Conservation (phyloP, 2,797 vertebrate genomes). For the Lagocephalus sceleratus region DNA sequence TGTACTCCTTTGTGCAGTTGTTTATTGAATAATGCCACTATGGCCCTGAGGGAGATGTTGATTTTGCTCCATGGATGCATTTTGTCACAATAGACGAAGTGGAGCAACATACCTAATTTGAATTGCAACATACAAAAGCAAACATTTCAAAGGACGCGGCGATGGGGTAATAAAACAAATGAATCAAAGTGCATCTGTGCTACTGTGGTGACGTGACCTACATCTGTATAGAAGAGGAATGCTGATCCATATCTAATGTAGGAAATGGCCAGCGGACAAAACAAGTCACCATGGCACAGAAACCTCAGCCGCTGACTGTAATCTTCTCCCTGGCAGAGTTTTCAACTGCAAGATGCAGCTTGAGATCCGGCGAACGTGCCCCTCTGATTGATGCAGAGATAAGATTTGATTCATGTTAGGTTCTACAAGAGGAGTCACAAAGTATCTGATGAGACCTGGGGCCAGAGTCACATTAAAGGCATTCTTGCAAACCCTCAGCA, state of each 20-base stretch:
- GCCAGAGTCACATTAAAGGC: constrained; percentile 68
- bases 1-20: neutral
- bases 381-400: constrained; percentile 53
- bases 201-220: constrained; percentile 62
- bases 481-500: constrained; percentile 63
- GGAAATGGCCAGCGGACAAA: constrained; percentile 56
- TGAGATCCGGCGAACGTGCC: constrained; percentile 29
- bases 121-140: constrained; percentile 34
- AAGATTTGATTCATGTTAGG: constrained; percentile 57
- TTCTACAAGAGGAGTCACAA: constrained; percentile 49
- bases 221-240: constrained; percentile 60
- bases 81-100: constrained; percentile 32
- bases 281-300: constrained; percentile 53
- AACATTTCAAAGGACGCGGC: constrained; percentile 31
- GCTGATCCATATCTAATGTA: constrained; percentile 66
- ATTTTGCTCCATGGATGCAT: constrained; percentile 22
- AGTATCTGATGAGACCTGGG: constrained; percentile 57
- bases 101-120: constrained; percentile 21
- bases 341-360: constrained; percentile 28
- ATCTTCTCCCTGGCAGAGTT: constrained; percentile 46
- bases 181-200: constrained; percentile 39
- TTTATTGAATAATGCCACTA: constrained; percentile 16
- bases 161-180: constrained; percentile 59
- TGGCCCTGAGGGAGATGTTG: constrained; percentile 10
- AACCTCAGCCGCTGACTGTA: constrained; percentile 40